Conservation (phyloP, 2,888 invertebrate species). For the Meta bourneti region DNA sequence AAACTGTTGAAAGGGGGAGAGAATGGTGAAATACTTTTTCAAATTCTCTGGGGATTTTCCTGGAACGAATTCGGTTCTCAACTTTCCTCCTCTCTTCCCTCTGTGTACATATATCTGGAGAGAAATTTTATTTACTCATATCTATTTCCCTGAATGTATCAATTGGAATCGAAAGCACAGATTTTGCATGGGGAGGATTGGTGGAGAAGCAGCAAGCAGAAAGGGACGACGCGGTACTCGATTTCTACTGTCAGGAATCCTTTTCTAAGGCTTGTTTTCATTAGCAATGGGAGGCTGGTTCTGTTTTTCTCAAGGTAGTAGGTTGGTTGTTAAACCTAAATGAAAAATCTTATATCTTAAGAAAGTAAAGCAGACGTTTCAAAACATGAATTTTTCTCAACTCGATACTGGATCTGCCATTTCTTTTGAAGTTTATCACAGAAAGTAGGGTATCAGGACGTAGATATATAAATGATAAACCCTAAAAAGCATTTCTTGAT, state of each 20-base stretch:
- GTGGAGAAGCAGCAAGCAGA: background rate
- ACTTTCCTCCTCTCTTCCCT: background rate
- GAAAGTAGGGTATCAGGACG: too few species aligned
- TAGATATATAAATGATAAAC: too few species aligned
- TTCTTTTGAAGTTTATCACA: too few species aligned
- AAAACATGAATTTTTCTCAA: too few species aligned
- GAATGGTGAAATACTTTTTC: constrained; percentile 51
- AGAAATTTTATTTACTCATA: constrained; percentile 65
- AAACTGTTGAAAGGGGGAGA: constrained; percentile 39
- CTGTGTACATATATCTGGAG: constrained; percentile 43
- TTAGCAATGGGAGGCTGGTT: too few species aligned
- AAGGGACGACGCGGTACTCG: background rate
- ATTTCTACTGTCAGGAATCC: background rate
- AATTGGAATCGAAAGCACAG: constrained; percentile 41
- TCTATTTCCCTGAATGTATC: constrained; percentile 63
- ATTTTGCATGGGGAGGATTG: background rate
- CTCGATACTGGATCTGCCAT: too few species aligned
- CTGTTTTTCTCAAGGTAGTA: too few species aligned
- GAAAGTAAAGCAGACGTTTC: too few species aligned
- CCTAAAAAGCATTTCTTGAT: too few species aligned
- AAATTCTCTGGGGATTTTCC: constrained; percentile 42
- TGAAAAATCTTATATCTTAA: too few species aligned
- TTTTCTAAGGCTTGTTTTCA: too few species aligned
- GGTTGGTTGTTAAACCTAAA: too few species aligned
- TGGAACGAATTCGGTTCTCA: constrained; percentile 34